Evolutionary conservation across 2,113 vertebrate species (phyloP), one percentile per base, ranked within the genome.

Genomic region (Carettochelys insculpta): DNA sequence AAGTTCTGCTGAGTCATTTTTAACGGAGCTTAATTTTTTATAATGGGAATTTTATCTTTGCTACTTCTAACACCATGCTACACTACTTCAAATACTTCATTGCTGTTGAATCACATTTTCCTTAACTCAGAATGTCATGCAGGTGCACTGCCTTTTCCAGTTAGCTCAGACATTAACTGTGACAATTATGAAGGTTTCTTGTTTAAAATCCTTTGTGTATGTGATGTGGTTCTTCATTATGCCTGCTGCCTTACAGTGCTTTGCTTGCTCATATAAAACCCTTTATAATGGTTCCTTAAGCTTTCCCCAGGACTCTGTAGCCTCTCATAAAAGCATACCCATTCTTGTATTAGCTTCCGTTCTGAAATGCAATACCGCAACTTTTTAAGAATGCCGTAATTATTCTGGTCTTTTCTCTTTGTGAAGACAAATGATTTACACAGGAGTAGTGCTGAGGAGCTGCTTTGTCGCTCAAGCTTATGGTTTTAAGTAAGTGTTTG

Each of bases 261-360:
- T 17, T 83, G 45, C 24, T 54, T 54, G 53, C 38, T 43, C 81
- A 17, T 31, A 77, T 19, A 75, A 3, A 10, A 2, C 3, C 31
- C 5, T 80, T 92, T 31, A 58, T 43, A 34, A 81, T n/a, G 24
- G 27, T 54, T 54, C 24, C 45, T 41, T 47, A 24, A 2, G 2
- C 0, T 0, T 82, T 86, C 5, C 91, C 25, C 78, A 2, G 0
- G 12, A 41, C 54, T 82, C 45, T 34, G 4, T 20, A 31, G 3
- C 38, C 13, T 68, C 9, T 54, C 22, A 3, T 31, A 90, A 77
- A 7, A 73, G 12, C 41, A 82, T 16, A 3, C 11, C 29, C 82
- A 2, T 34, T 92, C 17, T 58, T 65, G 13, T 0, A 87, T 20
- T 85, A 8, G 4, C 83, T 8, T 13, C 75, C 16, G 3, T 87